phyloP scores from a whole-genome alignment of 2,888 invertebrate genomes.

The Archips crataeganus region DNA sequence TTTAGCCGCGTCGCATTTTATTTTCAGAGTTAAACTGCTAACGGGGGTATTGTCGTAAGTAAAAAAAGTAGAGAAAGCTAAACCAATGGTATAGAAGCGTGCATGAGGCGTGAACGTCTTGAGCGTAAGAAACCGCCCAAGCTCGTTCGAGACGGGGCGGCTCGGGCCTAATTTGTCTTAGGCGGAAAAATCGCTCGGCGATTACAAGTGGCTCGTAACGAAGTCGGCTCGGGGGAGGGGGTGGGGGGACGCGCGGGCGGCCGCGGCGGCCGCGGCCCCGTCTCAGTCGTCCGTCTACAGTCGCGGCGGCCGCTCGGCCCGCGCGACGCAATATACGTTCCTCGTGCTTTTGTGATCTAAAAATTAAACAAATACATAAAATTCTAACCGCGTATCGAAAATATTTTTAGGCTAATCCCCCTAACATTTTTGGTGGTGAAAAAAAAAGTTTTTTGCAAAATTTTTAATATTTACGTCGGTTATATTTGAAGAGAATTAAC shows the following conservation, averaged over 20 bases:
- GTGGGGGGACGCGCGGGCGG: slow-evolving; percentile 52
- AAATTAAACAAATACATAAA: slow-evolving; percentile 68
- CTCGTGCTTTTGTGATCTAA: slow-evolving; percentile 86
- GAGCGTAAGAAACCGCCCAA: slow-evolving; percentile 75
- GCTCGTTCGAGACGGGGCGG: slow-evolving; percentile 60
- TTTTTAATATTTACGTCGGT: slow-evolving; percentile 85
- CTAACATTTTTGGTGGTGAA: slow-evolving; percentile 73
- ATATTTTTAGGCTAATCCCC: slow-evolving; percentile 81
- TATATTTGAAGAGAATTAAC: slow-evolving; percentile 81
- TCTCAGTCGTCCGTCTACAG: slow-evolving; percentile 85
- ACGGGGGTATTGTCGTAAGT: neutral
- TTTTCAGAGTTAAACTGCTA: neutral
- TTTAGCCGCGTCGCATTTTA: slow-evolving; percentile 33
- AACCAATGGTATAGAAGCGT: neutral
- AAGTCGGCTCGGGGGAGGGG: slow-evolving; percentile 71
- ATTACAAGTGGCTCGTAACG: slow-evolving; percentile 86
- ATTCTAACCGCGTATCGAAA: slow-evolving; percentile 77
- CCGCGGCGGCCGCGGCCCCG: slow-evolving; percentile 67
- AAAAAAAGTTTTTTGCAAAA: slow-evolving; percentile 79
- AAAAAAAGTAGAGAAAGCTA: neutral
- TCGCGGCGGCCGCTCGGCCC: slow-evolving; percentile 85
- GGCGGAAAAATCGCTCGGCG: slow-evolving; percentile 85
- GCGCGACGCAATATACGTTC: slow-evolving; percentile 85
- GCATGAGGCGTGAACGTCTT: slow-evolving; percentile 68
- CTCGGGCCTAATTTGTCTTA: slow-evolving; percentile 85